Evolutionary conservation across 2,797 vertebrate genomes (phyloP).

Genomic region (Sandelia bainsii): DNA sequence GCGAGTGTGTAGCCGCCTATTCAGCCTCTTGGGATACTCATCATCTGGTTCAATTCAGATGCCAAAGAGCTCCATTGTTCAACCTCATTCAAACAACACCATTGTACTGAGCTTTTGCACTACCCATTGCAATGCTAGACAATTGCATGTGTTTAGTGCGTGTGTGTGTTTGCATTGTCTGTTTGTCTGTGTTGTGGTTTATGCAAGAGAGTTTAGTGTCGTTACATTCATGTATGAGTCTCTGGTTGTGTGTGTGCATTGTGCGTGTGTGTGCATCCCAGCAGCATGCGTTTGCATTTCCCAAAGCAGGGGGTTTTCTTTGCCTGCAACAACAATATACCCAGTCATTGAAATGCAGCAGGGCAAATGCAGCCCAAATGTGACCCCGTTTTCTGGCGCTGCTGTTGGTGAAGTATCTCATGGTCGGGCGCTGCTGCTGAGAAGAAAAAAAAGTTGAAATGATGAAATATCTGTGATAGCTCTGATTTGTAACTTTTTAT

Average conservation of each 20-base stretch:
- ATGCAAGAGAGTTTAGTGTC: slow-evolving; percentile 40
- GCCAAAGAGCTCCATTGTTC: slow-evolving; percentile 80
- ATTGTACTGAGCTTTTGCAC: slow-evolving; percentile 77
- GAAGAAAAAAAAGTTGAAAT: neutral
- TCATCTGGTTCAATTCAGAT: slow-evolving; percentile 76
- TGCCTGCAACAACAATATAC: slow-evolving; percentile 61
- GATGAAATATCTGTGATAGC: slow-evolving; percentile 1
- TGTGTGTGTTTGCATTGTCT: slow-evolving; percentile 15
- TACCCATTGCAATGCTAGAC: slow-evolving; percentile 47
- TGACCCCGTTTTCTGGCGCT: slow-evolving; percentile 45
- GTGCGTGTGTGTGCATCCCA: slow-evolving; percentile 35
- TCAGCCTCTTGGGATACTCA: slow-evolving; percentile 74
- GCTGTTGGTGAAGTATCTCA: slow-evolving; percentile 11
- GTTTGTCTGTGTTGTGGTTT: slow-evolving; percentile 34
- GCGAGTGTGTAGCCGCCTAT: slow-evolving; percentile 69
- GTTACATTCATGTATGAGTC: slow-evolving; percentile 27
- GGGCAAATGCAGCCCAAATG: slow-evolving; percentile 40
- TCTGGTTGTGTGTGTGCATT: slow-evolving; percentile 32
- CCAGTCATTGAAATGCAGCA: slow-evolving; percentile 67
- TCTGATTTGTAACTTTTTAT: slow-evolving; percentile 1
- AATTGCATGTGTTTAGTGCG: slow-evolving; percentile 43
- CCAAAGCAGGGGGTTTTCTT: slow-evolving; percentile 47
- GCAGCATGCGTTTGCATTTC: slow-evolving; percentile 65
- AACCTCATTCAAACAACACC: slow-evolving; percentile 74
- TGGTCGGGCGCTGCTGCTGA: slow-evolving; percentile 5